Conservation (phyloP, 92 coral and sea anemone genomes). For the Phenganax marumi region DNA sequence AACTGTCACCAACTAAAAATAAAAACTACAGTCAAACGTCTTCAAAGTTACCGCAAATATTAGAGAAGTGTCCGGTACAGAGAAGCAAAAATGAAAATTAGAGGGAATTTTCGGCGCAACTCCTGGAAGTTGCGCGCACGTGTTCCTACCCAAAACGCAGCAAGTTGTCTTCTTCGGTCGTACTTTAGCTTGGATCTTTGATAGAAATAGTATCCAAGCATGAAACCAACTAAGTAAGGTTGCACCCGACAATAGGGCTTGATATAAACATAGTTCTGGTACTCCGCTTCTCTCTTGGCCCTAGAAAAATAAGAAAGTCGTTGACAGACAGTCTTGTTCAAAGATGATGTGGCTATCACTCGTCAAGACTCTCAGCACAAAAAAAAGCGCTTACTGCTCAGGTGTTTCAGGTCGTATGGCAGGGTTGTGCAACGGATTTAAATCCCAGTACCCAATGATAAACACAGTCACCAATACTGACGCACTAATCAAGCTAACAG, state of each 20-base stretch:
- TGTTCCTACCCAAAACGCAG: conserved; percentile 20
- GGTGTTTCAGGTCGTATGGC: neutral
- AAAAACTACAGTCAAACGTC: neutral
- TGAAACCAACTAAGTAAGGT: conserved; percentile 84
- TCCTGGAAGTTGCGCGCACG: neutral
- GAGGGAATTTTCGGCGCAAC: neutral
- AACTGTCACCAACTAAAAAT: conserved; percentile 16
- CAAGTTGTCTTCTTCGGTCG: neutral
- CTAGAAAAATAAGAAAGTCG: neutral
- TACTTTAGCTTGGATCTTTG: neutral
- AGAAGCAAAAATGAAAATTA: neutral
- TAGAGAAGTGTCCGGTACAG: too few species aligned
- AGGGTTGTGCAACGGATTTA: conserved; percentile 10
- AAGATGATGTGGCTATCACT: too few species aligned
- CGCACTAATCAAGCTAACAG: conserved; percentile 54
- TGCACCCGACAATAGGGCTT: conserved; percentile 92
- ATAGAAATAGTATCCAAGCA: conserved; percentile 68
- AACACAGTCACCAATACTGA: conserved; percentile 58
- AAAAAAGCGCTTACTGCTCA: conserved; percentile 5
- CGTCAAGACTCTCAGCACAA: neutral
- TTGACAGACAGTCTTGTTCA: neutral
- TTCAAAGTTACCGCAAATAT: too few species aligned
- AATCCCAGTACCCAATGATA: conserved; percentile 53
- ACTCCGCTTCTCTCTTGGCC: neutral
- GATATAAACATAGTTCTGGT: conserved; percentile 45